Conservation (phyloP, 2,797 vertebrate species). For the Gymnoscopelus braueri region DNA sequence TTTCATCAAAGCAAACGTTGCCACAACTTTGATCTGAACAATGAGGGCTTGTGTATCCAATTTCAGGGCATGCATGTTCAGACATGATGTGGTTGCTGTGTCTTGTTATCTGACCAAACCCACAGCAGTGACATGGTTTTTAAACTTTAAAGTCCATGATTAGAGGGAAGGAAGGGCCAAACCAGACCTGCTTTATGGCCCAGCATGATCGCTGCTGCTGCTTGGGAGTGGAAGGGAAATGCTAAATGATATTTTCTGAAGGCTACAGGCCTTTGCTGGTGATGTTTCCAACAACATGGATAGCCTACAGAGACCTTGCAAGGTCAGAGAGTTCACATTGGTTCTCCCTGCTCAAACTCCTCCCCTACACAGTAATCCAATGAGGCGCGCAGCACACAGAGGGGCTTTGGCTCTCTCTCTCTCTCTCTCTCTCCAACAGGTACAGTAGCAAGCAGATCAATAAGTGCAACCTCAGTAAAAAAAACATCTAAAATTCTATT, state of each 20-base stretch:
- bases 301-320: constrained; percentile 12
- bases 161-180: constrained; percentile 36
- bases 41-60: constrained; percentile 53
- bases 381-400: constrained; percentile 38
- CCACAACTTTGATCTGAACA: constrained; percentile 71
- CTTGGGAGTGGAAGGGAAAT: background rate
- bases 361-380: constrained; percentile 25
- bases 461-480: constrained; percentile 34
- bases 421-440: constrained; percentile 30
- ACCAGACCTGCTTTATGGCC: constrained; percentile 12
- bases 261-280: background rate
- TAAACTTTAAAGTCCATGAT: constrained; percentile 43
- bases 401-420: constrained; percentile 28
- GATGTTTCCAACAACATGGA: background rate
- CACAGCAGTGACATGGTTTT: constrained; percentile 23
- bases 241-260: background rate
- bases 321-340: constrained; percentile 31
- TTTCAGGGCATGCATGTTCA: constrained; percentile 22
- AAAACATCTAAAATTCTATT: constrained; percentile 40
- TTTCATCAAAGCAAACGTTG: constrained; percentile 40
- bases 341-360: constrained; percentile 28
- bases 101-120: constrained; percentile 38
- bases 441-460: constrained; percentile 52
- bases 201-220: background rate
- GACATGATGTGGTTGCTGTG: constrained; percentile 8